These are phyloP conservation scores for Rotaria magnacalcarata DNA, from an alignment of 2,888 invertebrate species.

Conservation along the genomic window DNA sequence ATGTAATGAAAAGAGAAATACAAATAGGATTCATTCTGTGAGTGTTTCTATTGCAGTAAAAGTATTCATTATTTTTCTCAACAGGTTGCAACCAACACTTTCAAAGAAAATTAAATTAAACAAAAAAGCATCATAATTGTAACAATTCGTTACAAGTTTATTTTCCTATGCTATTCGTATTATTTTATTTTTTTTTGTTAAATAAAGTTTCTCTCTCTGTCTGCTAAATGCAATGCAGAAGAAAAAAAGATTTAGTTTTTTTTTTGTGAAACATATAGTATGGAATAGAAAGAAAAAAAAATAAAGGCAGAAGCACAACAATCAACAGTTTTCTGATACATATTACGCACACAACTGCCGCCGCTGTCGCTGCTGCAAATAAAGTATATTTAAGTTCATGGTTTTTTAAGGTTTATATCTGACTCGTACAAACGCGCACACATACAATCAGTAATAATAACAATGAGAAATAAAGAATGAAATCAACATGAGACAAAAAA, in stretches of 20 bases:
- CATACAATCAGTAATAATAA: conserved; percentile 8
- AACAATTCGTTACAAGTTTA: neutral
- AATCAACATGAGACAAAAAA: neutral
- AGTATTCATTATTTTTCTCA: no score
- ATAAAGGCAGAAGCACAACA: neutral
- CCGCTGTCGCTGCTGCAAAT: neutral
- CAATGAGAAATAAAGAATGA: neutral
- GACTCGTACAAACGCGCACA: conserved; percentile 6
- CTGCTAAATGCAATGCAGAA: neutral
- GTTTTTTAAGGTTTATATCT: neutral
- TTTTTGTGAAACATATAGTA: neutral
- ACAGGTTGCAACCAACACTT: no score
- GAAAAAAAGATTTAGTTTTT: neutral
- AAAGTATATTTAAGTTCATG: neutral
- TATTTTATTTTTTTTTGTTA: neutral
- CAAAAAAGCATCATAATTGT: neutral
- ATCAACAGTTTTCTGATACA: neutral
- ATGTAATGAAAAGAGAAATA: no score
- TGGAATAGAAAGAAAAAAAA: neutral
- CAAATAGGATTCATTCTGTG: no score
- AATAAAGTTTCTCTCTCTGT: neutral
- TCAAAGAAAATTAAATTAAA: no score
- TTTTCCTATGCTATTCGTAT: neutral
- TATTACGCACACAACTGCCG: neutral
- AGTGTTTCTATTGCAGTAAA: no score